Evolutionary conservation across 2,888 invertebrate genomes (phyloP), one percentile per base, ranked within the genome.

Genomic region (Gortyna flavago): DNA sequence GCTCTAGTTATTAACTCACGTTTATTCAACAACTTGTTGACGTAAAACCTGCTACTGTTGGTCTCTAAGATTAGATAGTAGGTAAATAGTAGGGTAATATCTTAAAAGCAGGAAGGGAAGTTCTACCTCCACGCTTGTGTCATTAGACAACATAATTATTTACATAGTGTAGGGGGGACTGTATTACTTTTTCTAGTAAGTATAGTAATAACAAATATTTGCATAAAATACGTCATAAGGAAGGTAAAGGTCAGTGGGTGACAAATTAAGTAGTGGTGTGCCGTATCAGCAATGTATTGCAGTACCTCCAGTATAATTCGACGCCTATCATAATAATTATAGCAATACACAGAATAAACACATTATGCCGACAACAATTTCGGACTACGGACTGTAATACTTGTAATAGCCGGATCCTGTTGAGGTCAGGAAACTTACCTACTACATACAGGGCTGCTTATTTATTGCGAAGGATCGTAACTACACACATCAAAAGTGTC

Each of bases 11-110:
- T 62, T 76, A 71, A 74, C 75, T 78, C 80, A 74, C 75, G 75
- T 74, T 83, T 76, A 86, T 79, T 74, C 51, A 81, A 77, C 72
- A 78, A 72, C 32, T 61, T 54, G 25, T 35, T 72, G 76, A 72
- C 72, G 67, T 71, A 75, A 77, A n/a, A 59, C n/a, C 62, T 74
- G 51, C 38, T 11, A 48, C 29, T 85, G 69, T 74, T 72, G 25
- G 11, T 54, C 41, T 72, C 59, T 75, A 57, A 18, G 35, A 68
- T 75, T 71, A 67, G 64, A 44, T 66, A 29, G 1, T 35, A 62
- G 9, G 32, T 18, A 66, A 41, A 35, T 79, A 41, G 21, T 38
- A 38, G 21, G 18, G 8, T 21, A 54, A 1, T 32, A 74, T 41
- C 0, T n/a, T 25, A 8, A 25, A 38, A 25, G n/a, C 8, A 69